A percentile compares a stretch with the other conserved stretches of the same genome.
Conservation (phyloP, 2,113 vertebrate genomes). For the Sialia sialis region DNA sequence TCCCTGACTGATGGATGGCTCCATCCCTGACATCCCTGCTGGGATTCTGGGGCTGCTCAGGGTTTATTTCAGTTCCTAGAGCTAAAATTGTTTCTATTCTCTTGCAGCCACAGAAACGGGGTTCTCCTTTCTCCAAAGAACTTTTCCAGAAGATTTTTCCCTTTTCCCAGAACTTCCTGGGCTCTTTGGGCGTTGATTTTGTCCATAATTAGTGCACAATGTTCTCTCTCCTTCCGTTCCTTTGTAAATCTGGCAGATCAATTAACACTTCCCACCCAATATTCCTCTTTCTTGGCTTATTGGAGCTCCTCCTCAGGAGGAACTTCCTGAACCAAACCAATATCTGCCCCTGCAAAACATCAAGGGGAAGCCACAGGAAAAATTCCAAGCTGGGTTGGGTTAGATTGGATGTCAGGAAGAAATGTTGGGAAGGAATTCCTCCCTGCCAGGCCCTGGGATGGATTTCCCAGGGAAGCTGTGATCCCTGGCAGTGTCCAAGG, state of each 20-base stretch:
- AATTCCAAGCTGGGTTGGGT: neutral
- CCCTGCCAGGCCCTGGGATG: neutral
- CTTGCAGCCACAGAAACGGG: neutral
- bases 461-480: neutral
- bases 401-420: neutral
- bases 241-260: neutral
- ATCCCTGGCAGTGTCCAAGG: neutral
- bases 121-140: neutral
- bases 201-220: fast-evolving
- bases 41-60: fast-evolving
- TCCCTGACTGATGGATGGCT: fast-evolving
- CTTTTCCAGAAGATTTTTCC: no score
- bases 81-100: neutral
- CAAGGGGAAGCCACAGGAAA: neutral
- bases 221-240: neutral
- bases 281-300: neutral
- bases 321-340: neutral
- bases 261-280: neutral
- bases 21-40: neutral
- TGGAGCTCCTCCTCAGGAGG: neutral
- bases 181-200: neutral
- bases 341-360: neutral
- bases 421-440: neutral
- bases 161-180: no score
- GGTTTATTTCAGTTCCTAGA: neutral